phyloP scores from a whole-genome alignment of 2,888 invertebrate species.

The Orchesella flavescens region DNA sequence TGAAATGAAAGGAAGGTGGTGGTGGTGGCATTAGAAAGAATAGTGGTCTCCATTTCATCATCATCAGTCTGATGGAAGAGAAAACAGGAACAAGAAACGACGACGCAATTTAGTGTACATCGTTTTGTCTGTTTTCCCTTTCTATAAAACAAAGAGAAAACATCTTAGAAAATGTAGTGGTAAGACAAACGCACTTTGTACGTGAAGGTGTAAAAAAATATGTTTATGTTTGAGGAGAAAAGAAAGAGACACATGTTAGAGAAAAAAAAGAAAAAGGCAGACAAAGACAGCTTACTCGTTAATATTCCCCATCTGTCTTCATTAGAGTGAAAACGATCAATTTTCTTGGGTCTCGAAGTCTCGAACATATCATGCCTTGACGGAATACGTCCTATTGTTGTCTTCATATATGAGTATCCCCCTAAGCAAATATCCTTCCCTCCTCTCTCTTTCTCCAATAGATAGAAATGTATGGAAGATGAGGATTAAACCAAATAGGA shows the following conservation, averaged over 20 bases:
- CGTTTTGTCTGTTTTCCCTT: too few species aligned
- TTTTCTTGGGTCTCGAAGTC: slow-evolving; percentile 55
- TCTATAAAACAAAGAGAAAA: too few species aligned
- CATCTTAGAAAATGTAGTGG: too few species aligned
- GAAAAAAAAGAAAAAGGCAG: neutral
- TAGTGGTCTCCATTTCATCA: too few species aligned
- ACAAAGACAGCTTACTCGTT: slow-evolving; percentile 14
- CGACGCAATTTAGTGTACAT: too few species aligned
- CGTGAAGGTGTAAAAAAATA: neutral
- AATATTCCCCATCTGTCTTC: slow-evolving; percentile 67
- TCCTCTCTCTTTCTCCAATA: slow-evolving; percentile 1
- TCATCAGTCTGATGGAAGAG: too few species aligned
- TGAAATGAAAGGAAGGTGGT: too few species aligned
- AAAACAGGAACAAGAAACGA: too few species aligned
- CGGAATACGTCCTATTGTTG: slow-evolving; percentile 28
- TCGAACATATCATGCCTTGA: slow-evolving; percentile 21
- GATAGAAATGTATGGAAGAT: too few species aligned
- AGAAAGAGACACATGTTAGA: neutral
- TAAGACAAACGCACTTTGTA: neutral
- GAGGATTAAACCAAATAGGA: too few species aligned
- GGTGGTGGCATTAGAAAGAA: too few species aligned
- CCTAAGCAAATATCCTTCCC: neutral
- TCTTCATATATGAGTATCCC: too few species aligned
- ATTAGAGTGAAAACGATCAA: slow-evolving; percentile 65
- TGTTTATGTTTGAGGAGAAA: neutral